phyloP scores from a whole-genome alignment of 2,113 vertebrate species.

The Promerops cafer region DNA sequence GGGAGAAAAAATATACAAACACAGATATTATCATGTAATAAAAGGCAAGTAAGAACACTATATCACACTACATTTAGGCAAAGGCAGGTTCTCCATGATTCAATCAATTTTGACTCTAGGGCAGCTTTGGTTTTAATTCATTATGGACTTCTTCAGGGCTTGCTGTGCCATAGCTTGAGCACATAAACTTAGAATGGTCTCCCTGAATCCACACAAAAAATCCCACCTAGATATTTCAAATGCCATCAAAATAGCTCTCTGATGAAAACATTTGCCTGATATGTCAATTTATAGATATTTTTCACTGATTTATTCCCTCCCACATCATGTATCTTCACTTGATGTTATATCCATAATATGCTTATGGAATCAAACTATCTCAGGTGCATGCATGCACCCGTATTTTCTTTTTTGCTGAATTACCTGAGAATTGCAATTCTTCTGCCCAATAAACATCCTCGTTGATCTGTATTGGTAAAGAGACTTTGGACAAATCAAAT shows the following conservation, averaged over 20 bases:
- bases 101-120: not conserved
- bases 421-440: not conserved
- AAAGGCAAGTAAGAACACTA: not conserved
- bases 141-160: not conserved
- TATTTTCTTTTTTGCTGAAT: not conserved
- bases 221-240: not conserved
- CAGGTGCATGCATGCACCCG: fast-evolving
- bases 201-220: not conserved
- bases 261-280: not conserved
- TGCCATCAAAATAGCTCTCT: not conserved
- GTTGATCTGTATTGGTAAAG: not conserved
- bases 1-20: not conserved
- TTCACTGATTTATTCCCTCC: not conserved
- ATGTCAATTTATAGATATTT: not conserved
- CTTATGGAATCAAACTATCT: not conserved
- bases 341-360: not conserved
- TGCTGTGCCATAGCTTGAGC: not conserved
- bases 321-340: not conserved
- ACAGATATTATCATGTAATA: not conserved
- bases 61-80: not conserved
- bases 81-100: not conserved
- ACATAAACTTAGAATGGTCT: not conserved
- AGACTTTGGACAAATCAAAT: not conserved
- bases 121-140: not conserved
- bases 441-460: not conserved